Evolutionary conservation across 2,797 vertebrate species (phyloP), one percentile per base, ranked within the genome.

Genomic region (Parotocinclus haroldoi): DNA sequence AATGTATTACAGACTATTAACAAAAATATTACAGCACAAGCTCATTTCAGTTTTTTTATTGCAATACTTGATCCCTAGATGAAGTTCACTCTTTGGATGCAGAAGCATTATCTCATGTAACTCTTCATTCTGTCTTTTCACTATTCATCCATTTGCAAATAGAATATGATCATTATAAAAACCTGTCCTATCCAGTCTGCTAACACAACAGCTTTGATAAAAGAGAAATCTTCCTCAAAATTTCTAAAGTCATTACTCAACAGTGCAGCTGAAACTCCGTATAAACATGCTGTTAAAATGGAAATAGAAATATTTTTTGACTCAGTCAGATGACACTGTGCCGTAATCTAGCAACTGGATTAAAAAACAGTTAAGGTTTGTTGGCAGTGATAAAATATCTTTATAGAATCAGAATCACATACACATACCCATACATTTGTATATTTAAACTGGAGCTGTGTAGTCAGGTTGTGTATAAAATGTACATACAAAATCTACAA

Each of bases 381-480:
- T 59, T 48, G 58, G 65, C 68, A 63, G 60, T 68, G 56, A 68
- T 45, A 68, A 40, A 58, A 60, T 12, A 69, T 11, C 40, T 64
- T 39, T 53, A 58, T 73, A 66, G 17, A 66, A 66, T n/a, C 7
- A 51, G 58, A 10, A 49, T 19, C 1, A 9, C 14, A 16, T 36
- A 60, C 27, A 51, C 6, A 48, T 61, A 44, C 71, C 65, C 5
- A 27, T 27, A 27, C 72, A 81, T 62, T 77, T 56, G 72, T 48
- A 76, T 69, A 54, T 50, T 72, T 53, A 69, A 56, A 77, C 52
- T 58, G 53, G 53, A 62, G 63, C 68, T 76, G 48, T 54, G 58
- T 61, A 64, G 62, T 54, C 59, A 69, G 74, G 72, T 68, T 52
- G 60, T 70, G 71, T 76, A 83, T 73, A 85, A 87, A 84, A 81